Base-by-base conservation (phyloP, 1,140 invertebrate genomes). In the Nymphalis io region DNA sequence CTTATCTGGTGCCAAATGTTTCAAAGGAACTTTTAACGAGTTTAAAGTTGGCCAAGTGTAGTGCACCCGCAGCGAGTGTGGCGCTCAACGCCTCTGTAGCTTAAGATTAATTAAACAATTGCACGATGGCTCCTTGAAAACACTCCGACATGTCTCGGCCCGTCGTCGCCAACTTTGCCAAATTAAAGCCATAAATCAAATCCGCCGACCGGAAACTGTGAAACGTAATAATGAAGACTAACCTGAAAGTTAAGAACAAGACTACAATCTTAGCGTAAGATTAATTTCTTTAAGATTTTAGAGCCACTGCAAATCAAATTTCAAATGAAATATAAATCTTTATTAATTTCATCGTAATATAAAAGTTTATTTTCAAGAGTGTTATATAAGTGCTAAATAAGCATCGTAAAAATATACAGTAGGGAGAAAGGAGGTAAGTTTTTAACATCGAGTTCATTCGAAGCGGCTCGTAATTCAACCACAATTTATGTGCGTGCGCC, bases 71-170 rank as follows among this genome's bases (percentile, higher is more conserved):
- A 84, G 75, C 75, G 72, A 77, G 79, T 75, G 74, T 77, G 76
- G 74, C 73, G 75, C 76, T 76, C 76, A 71, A 73, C 85, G 83
- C 80, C 82, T 83, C 78, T 84, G 78, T 82, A 79, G 83, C 86
- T 84, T 86, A 87, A 90, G 89, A 91, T 91, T 91, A 91, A 91
- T 91, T 91, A 91, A 91, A 91, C 89, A 90, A 90, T 89, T 88
- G 89, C 89, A 84, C 86, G 89, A 89, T 89, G 89, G 84, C 87
- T 90, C 80, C 85, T 89, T 89, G 87, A 91, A 88, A 89, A 88
- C 86, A 90, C 89, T 91, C 89, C 83, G 85, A 89, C 88, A 86
- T 91, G 89, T 91, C 88, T 89, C 87, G 83, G 87, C 78, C 89
- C 88, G 89, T 89, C 87, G 88, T 85, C 88, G 84, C 81, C 83